Base-by-base conservation (phyloP, 2,113 vertebrate genomes). In the Myotis davidii region DNA sequence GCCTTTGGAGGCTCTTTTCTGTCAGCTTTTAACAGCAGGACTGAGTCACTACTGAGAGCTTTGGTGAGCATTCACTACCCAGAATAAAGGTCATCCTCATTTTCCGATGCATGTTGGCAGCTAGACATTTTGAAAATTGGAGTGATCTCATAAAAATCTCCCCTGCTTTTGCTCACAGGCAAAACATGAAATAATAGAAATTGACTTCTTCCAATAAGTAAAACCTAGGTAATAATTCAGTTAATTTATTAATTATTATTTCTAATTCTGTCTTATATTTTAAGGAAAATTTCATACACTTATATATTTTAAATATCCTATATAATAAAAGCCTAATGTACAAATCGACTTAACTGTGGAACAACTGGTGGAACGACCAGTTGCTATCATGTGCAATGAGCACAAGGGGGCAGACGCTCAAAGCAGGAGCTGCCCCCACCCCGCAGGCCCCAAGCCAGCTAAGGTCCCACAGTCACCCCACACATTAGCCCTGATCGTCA, bases 31-130 rank as follows among this genome's bases (percentile, higher is more conserved):
- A 85, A 25, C 39, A 78, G 29, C 81, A 27, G 56, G 59, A 64
- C 21, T 54, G 52, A 61, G 5, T 76, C 84, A 90, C 18, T 90
- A 48, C 18, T 59, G 69, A 91, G 32, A 50, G 21, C 20, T 79
- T 90, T 86, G 23, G 34, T 73, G n/a, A 72, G 14, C 76, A 84
- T 50, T 81, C 23, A 10, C 23, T 37, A 27, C 14, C 21, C 45
- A 59, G 59, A 94, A 77, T 84, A 93, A 95, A 96, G 52, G 27
- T 73, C 21, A 91, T 72, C 20, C 13, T 93, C 17, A 79, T 85
- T 93, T 95, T 74, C 69, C 34, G 85, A 23, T 37, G 48, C 45
- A 50, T 56, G 27, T 50, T 84, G 56, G 25, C 78, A 93, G 48
- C 29, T 79, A 34, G 50, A 48, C 13, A 86, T 86, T 91, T 72